Evolutionary conservation across 2,113 vertebrate genomes (phyloP).

Genomic region (Cavia aperea): DNA sequence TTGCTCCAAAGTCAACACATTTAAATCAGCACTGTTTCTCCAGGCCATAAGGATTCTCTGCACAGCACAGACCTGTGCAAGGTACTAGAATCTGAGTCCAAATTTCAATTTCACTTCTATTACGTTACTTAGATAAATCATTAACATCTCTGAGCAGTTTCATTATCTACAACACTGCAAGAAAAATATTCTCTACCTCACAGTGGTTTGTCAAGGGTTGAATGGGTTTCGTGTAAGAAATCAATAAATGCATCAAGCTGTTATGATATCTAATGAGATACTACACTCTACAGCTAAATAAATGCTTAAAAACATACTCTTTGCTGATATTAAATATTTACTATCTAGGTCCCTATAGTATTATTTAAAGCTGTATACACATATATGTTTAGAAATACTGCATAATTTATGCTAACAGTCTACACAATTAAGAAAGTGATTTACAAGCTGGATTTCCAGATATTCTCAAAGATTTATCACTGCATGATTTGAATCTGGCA

Average conservation of each 20-base stretch:
- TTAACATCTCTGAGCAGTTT: not conserved
- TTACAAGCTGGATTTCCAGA: constrained; percentile 30
- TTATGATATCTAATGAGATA: not conserved
- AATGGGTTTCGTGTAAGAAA: not conserved
- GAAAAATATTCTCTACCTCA: not conserved
- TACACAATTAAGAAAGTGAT: constrained; percentile 29
- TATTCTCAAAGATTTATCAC: not conserved
- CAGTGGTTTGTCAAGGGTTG: not conserved
- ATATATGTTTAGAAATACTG: not conserved
- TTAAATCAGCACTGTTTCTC: not conserved
- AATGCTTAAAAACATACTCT: not conserved
- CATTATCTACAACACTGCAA: not conserved
- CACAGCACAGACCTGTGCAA: not conserved
- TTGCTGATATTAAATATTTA: constrained; percentile 22
- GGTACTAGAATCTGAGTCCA: not conserved
- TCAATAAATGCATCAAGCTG: not conserved
- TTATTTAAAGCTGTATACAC: not conserved
- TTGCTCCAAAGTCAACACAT: not conserved
- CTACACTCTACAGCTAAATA: not conserved
- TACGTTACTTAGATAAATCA: not conserved
- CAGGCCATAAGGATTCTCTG: not conserved
- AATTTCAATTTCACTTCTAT: constrained; percentile 7
- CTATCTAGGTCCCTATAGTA: not conserved
- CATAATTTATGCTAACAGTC: not conserved
- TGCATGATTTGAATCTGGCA: not conserved